Base-by-base conservation (phyloP, 2,888 invertebrate species). In the Polydrusus tereticollis region DNA sequence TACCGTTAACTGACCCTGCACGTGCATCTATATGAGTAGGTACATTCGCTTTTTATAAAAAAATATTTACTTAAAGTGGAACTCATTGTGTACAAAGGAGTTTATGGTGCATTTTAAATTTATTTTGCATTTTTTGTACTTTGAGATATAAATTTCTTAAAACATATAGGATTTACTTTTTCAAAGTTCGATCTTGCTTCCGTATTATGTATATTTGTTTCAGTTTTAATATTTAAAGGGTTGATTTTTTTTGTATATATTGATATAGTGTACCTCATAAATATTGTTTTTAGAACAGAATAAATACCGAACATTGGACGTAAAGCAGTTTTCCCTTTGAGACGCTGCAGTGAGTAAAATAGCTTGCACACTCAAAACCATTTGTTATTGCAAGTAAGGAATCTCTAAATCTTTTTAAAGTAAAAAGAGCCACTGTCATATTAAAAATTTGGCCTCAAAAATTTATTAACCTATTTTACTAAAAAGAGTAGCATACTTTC, bases 201-300 rank as follows among this genome's bases (percentile, higher is more conserved):
- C 29, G 36, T 68, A 60, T 55, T 47, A 38, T 68, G 41, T 57
- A 57, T 57, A 58, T 66, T 57, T 26, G 29, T 66, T 66, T 58
- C 57, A 58, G 66, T 66, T 66, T 66, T 58, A 66, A 58, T 36
- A 47, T 68, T 59, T 41, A 59, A 68, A 59, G 16, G 26, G 58
- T 59, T 67, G 23, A 68, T 60, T n/a, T n/a, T n/a, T n/a, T n/a
- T 68, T 68, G 67, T 59, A 68, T 58, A 68, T 68, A 68, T 50
- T 21, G 57, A 55, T 29, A 50, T 12, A n/a, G 21, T 50, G 14
- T 50, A n/a, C n/a, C n/a, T n/a, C n/a, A n/a, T n/a, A n/a, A n/a
- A n/a, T n/a, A n/a, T 33, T 1, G 33, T 7, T 33, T 7, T 33
- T 5, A 1, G 33, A 33, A 10, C 6, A 7, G 10, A 33, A 33